phyloP scores from a whole-genome alignment of 2,888 invertebrate genomes.

The Cylindroiulus punctatus region DNA sequence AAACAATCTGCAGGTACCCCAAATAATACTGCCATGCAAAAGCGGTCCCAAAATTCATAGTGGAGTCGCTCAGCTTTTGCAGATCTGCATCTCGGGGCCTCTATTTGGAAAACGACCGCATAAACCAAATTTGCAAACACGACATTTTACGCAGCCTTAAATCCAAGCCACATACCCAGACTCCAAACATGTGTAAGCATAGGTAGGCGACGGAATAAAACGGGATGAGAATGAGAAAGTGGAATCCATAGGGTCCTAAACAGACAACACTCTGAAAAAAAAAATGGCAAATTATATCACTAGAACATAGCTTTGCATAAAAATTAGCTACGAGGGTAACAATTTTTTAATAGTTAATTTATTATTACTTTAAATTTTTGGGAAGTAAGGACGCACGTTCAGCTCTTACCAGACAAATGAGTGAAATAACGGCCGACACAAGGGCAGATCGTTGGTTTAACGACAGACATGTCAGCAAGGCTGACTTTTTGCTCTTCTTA shows the following conservation, averaged over 20 bases:
- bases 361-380: no score
- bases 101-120: not conserved
- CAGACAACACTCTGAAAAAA: not conserved
- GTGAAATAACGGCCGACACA: not conserved
- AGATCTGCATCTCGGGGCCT: not conserved
- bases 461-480: not conserved
- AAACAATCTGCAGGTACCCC: conserved; percentile 20
- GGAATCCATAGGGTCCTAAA: not conserved
- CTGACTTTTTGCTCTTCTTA: not conserved
- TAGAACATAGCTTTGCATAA: no score
- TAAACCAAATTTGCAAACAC: not conserved
- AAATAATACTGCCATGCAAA: conserved; percentile 51
- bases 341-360: no score
- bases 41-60: conserved; percentile 1
- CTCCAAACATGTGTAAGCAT: not conserved
- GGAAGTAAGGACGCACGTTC: no score
- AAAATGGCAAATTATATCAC: not conserved
- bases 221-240: not conserved
- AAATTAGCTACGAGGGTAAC: no score
- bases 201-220: conserved; percentile 17
- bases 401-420: not conserved
- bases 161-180: not conserved
- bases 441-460: not conserved
- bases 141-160: not conserved
- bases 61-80: not conserved